A percentile compares a stretch with the other conserved stretches of the same genome.
These are phyloP conservation scores for Leptestheria dahalacensis DNA, from an alignment of 1,140 invertebrate genomes.

Conservation along the genomic window DNA sequence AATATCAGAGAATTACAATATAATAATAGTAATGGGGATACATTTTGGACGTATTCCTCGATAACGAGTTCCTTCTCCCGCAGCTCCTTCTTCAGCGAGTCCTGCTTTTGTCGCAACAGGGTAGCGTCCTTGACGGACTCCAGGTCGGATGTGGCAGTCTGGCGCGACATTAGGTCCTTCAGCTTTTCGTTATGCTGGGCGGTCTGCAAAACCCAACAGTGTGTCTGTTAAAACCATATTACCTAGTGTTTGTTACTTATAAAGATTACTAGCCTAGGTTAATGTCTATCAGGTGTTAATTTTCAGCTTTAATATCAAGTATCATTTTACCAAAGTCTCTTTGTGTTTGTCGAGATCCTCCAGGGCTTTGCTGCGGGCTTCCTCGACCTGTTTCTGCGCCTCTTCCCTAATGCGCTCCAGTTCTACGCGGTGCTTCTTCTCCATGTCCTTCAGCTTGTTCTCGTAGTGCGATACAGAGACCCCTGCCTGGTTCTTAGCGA, in stretches of 20 bases:
- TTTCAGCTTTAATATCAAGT: not conserved
- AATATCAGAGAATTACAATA: no score
- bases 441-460: not conserved
- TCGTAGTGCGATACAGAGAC: not conserved
- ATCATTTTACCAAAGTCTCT: not conserved
- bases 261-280: no score
- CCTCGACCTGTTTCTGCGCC: not conserved
- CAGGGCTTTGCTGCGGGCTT: not conserved
- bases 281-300: not conserved
- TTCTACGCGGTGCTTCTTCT: not conserved
- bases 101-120: not conserved
- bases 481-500: not conserved
- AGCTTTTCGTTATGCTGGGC: not conserved
- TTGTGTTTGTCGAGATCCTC: not conserved
- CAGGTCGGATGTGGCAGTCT: not conserved
- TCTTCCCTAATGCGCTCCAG: not conserved
- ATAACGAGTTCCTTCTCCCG: not conserved
- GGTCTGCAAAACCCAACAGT: not conserved
- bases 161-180: not conserved
- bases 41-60: constrained; percentile 1
- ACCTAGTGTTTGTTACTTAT: not conserved
- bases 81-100: not conserved
- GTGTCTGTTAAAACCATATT: not conserved
- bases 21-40: not conserved
- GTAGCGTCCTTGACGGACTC: not conserved